Base-by-base conservation (phyloP, 2,888 invertebrate species). In the Hermaeophaga mercurialis region DNA sequence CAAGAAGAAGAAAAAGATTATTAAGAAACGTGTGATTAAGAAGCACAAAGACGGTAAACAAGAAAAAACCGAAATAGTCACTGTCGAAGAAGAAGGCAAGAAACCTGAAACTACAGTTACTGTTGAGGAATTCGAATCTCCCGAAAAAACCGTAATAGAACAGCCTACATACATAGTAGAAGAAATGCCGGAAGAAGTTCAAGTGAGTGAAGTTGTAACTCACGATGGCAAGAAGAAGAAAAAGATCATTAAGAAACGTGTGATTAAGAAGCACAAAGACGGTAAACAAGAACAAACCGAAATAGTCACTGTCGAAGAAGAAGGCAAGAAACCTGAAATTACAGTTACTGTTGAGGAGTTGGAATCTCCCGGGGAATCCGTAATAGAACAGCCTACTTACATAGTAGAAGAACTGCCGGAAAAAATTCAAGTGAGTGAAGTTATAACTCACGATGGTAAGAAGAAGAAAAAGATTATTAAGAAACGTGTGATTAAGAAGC, bases 401-500 rank as follows among this genome's bases (percentile, higher is more conserved):
- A 54, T 56, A 41, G 71, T 73, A 8, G 60, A 67, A 39, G 69
- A 69, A 60, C 33, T 68, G 6, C 69, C 69, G 6, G 65, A 64
- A 47, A 64, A 66, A 18, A 48, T 63, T 6, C 43, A 66, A 26
- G 64, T 68, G n/a, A 66, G 61, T 15, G 66, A 71, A 53, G 44
- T 50, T 1, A 28, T 58, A 11, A 59, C 64, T n/a, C 56, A 64
- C 28, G 63, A 68, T 31, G 68, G 70, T 2, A 64, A 61, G 44
- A 52, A 55, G 6, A 64, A 56, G 44, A 65, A 65, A 45, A 61
- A 62, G 31, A 54, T 64, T 17, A 49, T 64, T 28, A 68, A 64
- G 36, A 79, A 76, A 56, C 74, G 77, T 3, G 78, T 78, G 45
- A 73, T 79, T 2, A 79, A 78, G 54, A 79, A 78, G 43, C 76